phyloP scores from a whole-genome alignment of 2,797 vertebrate genomes.

The Sebastes nivosus region DNA sequence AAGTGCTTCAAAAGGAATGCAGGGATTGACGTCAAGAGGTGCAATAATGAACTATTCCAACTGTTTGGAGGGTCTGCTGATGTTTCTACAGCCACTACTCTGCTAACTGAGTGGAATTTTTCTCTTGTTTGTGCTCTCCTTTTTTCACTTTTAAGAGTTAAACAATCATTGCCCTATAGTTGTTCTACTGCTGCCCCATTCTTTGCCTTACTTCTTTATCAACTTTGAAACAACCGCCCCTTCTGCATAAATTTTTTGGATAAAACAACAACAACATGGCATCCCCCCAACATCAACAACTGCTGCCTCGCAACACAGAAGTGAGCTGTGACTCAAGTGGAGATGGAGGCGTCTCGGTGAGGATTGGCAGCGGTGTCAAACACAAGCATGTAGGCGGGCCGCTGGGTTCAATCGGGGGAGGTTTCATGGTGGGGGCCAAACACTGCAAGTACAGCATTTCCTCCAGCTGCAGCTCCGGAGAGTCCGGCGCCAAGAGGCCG shows the following conservation, averaged over 20 bases:
- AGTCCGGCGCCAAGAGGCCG: slow-evolving; percentile 84
- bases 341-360: slow-evolving; percentile 89
- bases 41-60: slow-evolving; percentile 68
- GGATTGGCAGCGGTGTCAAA: slow-evolving; percentile 83
- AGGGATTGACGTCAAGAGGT: slow-evolving; percentile 76
- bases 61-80: slow-evolving; percentile 55
- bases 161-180: background rate
- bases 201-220: slow-evolving; percentile 49
- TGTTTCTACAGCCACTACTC: slow-evolving; percentile 45
- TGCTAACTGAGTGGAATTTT: slow-evolving; percentile 37
- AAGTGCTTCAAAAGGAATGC: slow-evolving; percentile 76
- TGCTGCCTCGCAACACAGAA: slow-evolving; percentile 91
- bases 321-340: slow-evolving; percentile 93
- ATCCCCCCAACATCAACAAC: slow-evolving; percentile 91
- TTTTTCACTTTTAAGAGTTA: background rate
- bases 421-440: slow-evolving; percentile 83
- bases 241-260: background rate
- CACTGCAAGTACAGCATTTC: slow-evolving; percentile 96
- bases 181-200: slow-evolving; percentile 6
- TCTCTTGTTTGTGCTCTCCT: slow-evolving; percentile 3
- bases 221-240: slow-evolving; percentile 3
- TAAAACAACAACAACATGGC: slow-evolving; percentile 81
- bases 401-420: slow-evolving; percentile 74
- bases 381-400: slow-evolving; percentile 80
- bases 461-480: slow-evolving; percentile 95